Percentiles rank a stretch among this genome's conserved stretches.
Evolutionary conservation across 2,797 vertebrate genomes (phyloP).

Genomic region (Muscicapa comitata): DNA sequence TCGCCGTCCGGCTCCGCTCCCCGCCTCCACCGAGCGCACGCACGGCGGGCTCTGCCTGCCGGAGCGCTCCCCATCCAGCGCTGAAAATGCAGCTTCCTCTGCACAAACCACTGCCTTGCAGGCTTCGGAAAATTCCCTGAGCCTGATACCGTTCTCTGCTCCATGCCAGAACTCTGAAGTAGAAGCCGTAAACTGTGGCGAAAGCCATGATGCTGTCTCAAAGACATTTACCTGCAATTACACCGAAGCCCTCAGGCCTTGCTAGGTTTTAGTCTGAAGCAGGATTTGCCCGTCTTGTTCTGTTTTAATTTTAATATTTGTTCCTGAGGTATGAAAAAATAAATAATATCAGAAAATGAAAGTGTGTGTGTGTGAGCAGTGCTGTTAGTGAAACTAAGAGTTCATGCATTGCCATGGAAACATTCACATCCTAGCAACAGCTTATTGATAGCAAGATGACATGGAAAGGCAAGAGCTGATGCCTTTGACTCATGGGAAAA

Average conservation of each 20-base stretch:
- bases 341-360: not conserved
- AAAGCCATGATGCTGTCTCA: not conserved
- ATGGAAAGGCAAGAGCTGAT: conserved; percentile 50
- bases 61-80: not conserved
- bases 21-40: accelerated
- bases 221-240: not conserved
- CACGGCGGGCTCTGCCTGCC: not conserved
- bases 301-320: not conserved
- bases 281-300: not conserved
- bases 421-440: conserved; percentile 73
- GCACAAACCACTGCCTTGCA: not conserved
- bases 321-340: not conserved
- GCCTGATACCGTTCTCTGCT: not conserved
- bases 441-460: conserved; percentile 68
- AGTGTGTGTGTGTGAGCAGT: not conserved
- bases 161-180: not conserved
- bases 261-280: not conserved
- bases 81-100: not conserved
- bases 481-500: conserved; percentile 30
- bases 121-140: not conserved
- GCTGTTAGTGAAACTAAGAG: conserved; percentile 49
- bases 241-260: not conserved
- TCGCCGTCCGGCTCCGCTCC: not conserved
- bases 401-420: conserved; percentile 79
- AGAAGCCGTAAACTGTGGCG: accelerated